phyloP scores from a whole-genome alignment of 2,888 invertebrate genomes.

The Microplitis manilae region DNA sequence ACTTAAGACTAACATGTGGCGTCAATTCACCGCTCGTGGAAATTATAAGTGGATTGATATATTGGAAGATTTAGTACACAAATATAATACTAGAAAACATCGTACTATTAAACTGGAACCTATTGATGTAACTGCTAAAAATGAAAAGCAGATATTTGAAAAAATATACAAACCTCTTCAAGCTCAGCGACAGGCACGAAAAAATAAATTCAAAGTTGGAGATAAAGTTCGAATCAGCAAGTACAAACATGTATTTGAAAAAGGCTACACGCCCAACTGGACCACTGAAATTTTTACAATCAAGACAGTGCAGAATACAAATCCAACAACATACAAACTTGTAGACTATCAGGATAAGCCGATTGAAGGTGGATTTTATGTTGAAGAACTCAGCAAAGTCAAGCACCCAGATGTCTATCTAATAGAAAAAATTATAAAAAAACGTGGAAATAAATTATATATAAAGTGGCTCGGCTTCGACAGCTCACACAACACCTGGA shows the following conservation, averaged over 20 bases:
- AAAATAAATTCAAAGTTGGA: conserved; percentile 53
- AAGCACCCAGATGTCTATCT: conserved; percentile 39
- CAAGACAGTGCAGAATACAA: conserved; percentile 54
- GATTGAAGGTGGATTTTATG: conserved; percentile 52
- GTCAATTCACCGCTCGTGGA: conserved; percentile 39
- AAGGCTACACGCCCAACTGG: conserved; percentile 53
- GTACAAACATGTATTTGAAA: conserved; percentile 56
- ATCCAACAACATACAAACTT: conserved; percentile 59
- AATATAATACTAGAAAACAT: conserved; percentile 62
- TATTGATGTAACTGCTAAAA: conserved; percentile 60
- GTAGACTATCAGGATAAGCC: conserved; percentile 55
- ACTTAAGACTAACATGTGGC: conserved; percentile 48
- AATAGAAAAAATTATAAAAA: conserved; percentile 39
- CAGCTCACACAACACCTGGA: conserved; percentile 40
- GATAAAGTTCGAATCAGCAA: conserved; percentile 62
- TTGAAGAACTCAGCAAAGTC: conserved; percentile 35
- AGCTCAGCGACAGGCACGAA: no score
- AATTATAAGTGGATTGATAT: conserved; percentile 48
- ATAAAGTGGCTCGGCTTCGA: conserved; percentile 41
- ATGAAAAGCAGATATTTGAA: conserved; percentile 45
- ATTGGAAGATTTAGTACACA: conserved; percentile 35
- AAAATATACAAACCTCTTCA: not conserved
- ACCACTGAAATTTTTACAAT: conserved; percentile 64
- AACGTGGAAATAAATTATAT: conserved; percentile 27
- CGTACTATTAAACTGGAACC: conserved; percentile 63